Conservation (phyloP, 2,113 vertebrate species). For the Okapia johnstoni region DNA sequence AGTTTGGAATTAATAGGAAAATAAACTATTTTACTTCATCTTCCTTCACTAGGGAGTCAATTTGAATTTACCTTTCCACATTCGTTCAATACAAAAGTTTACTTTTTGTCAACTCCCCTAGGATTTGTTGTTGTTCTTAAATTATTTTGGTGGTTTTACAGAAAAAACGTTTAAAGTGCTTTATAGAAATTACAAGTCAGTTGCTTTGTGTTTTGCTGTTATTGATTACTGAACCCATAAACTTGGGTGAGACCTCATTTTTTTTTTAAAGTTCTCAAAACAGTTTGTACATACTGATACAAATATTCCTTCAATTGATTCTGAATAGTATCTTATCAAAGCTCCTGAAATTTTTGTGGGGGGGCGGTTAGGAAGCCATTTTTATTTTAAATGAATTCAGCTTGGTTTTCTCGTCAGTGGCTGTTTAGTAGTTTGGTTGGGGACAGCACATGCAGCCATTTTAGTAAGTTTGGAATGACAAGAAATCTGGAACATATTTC, state of each 20-base stretch:
- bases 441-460: not conserved
- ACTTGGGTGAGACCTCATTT: not conserved
- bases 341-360: slow-evolving; percentile 3
- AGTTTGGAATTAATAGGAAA: slow-evolving; percentile 12
- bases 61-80: not conserved
- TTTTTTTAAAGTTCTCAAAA: not conserved
- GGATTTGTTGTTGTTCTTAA: not conserved
- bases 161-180: slow-evolving; percentile 9
- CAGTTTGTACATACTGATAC: not conserved
- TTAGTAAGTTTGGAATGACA: not conserved
- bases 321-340: not conserved
- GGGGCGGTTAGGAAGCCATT: not conserved
- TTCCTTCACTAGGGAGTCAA: not conserved
- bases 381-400: slow-evolving; percentile 31
- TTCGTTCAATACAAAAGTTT: not conserved
- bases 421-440: slow-evolving; percentile 22
- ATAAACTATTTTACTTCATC: not conserved
- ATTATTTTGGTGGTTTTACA: slow-evolving; percentile 6
- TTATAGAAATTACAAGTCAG: not conserved
- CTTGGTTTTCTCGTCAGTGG: not conserved
- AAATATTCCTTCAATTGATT: slow-evolving; percentile 2
- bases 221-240: not conserved
- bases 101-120: not conserved
- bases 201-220: slow-evolving; percentile 27
- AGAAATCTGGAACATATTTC: not conserved